Evolutionary conservation across 2,888 invertebrate genomes (phyloP).

Genomic region (Pandemis corylana): DNA sequence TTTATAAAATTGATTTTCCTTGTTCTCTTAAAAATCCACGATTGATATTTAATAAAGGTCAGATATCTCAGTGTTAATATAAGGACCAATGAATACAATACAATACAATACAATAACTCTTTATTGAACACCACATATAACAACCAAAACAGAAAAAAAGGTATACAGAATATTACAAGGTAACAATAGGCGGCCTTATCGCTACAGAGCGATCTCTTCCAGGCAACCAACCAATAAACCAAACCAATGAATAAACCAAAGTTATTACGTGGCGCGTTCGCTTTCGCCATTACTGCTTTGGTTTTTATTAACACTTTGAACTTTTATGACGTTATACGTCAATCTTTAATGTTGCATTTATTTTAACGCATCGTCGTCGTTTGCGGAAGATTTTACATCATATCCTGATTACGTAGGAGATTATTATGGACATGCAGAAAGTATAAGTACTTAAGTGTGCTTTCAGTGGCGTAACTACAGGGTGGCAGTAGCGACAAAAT

Average conservation of each 20-base stretch:
- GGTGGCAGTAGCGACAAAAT: no score
- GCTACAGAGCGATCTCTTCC: no score
- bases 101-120: no score
- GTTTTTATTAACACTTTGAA: neutral
- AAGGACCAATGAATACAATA: neutral
- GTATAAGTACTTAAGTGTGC: neutral
- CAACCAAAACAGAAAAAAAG: no score
- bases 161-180: no score
- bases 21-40: no score
- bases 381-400: neutral
- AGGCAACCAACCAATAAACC: no score
- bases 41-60: no score
- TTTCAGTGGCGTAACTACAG: neutral
- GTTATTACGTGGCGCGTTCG: constrained; percentile 14
- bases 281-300: constrained; percentile 5
- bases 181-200: no score
- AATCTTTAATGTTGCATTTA: neutral
- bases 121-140: no score
- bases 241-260: neutral
- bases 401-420: constrained; percentile 10
- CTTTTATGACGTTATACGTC: neutral
- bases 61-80: no score
- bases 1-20: no score
- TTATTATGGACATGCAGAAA: neutral
- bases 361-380: neutral